Percentiles rank a stretch among this genome's conserved stretches.
These are phyloP conservation scores for Parapristionchus giblindavisi DNA, from an alignment of 2,888 invertebrate genomes.

Conservation along the genomic window DNA sequence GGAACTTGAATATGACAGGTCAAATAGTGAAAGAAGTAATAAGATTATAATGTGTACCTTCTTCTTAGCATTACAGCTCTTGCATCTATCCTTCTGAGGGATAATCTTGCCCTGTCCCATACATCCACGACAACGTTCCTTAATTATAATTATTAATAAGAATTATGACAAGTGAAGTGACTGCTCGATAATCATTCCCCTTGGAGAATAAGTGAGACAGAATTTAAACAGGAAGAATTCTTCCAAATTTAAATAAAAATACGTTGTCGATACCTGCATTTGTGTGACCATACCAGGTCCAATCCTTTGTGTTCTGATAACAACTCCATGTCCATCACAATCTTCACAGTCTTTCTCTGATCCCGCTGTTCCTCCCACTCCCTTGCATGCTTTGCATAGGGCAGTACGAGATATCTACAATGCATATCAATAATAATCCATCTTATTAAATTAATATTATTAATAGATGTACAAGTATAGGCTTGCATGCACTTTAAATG, in stretches of 20 bases:
- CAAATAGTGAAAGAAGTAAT: too few species aligned
- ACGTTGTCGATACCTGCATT: slow-evolving; percentile 77
- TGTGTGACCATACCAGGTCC: slow-evolving; percentile 87
- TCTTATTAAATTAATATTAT: slow-evolving; percentile 87
- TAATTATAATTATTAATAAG: neutral
- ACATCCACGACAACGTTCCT: slow-evolving; percentile 77
- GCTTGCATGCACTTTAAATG: too few species aligned
- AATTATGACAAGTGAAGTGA: neutral
- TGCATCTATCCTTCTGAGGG: slow-evolving; percentile 86
- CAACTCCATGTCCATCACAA: slow-evolving; percentile 90
- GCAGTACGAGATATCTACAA: slow-evolving; percentile 88
- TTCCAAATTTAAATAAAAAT: too few species aligned
- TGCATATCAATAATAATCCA: neutral
- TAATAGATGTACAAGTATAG: slow-evolving; percentile 70
- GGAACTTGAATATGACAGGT: too few species aligned
- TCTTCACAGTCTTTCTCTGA: slow-evolving; percentile 84
- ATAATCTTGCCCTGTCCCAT: slow-evolving; percentile 81
- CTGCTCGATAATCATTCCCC: neutral
- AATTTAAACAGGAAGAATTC: neutral
- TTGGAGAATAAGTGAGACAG: neutral
- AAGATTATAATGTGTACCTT: too few species aligned
- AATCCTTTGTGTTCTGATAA: slow-evolving; percentile 77
- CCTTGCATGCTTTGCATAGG: slow-evolving; percentile 92
- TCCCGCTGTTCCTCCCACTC: slow-evolving; percentile 87
- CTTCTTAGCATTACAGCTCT: slow-evolving; percentile 89